Percentiles rank a stretch among this genome's conserved stretches.
Conservation (phyloP, 64 coral and sea anemone species). For the Montipora sp. region DNA sequence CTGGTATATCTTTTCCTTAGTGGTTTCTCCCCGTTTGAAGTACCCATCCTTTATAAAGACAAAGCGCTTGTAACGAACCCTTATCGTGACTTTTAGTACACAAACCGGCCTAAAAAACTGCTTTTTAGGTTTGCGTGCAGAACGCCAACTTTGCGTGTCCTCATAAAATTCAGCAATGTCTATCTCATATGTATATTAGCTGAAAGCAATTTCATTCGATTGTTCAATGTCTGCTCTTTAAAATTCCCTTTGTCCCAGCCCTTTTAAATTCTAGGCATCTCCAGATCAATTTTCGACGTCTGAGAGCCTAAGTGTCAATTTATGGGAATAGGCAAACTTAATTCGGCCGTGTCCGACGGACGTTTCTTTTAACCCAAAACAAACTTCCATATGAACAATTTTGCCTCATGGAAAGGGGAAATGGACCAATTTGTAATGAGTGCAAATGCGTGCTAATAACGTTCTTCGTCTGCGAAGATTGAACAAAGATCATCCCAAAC, state of each 20-base stretch:
- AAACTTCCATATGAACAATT: conserved; percentile 19
- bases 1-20: conserved; percentile 51
- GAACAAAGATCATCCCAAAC: no score
- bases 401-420: conserved; percentile 32
- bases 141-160: conserved; percentile 54
- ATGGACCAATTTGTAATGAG: conserved; percentile 28
- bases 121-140: conserved; percentile 49
- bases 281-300: background rate
- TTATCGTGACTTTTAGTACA: background rate
- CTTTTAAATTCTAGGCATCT: background rate
- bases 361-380: background rate
- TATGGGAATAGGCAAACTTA: background rate
- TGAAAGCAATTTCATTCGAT: conserved; percentile 79
- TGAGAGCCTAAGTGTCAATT: background rate
- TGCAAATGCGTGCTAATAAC: background rate
- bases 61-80: background rate
- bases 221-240: conserved; percentile 70
- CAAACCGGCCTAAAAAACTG: background rate
- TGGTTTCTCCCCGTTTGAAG: conserved; percentile 52
- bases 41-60: conserved; percentile 50
- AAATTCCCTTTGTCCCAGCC: conserved; percentile 36
- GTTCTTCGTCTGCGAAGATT: no score
- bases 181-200: conserved; percentile 92
- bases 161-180: conserved; percentile 88
- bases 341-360: background rate